Evolutionary conservation across 1,140 invertebrate species (phyloP), one percentile per base, ranked within the genome.

Genomic region (Ceratosolen solmsi): DNA sequence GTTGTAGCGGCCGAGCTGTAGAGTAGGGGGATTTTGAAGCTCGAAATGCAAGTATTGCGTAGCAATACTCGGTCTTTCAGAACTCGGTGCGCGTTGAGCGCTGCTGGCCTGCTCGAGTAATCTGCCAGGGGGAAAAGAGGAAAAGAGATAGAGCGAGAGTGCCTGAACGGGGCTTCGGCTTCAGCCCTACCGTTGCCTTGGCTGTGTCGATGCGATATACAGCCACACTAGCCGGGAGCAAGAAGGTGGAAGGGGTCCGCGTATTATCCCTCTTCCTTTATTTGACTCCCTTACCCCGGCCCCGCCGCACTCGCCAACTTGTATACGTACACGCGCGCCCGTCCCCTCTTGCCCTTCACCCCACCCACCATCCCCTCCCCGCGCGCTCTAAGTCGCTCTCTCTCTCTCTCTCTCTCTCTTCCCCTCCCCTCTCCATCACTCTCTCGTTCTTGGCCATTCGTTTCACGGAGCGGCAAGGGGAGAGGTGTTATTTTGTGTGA

Each of bases 401-500:
- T 46, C 41, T 71, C 70, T 71, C 38, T 46, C 60, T 65, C 60
- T 7, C 49, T 76, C 74, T 76, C 38, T 63, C 74, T 25, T 56
- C 63, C 27, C 30, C 25, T 68, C 75, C 68, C 17, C 22, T 56
- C 51, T 56, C 0, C 0, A 15, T 70, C 75, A 38, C n/a, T 54
- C n/a, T 60, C 78, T 58, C 30, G n/a, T 70, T 60, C 51, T 70
- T 56, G 36, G 46, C 38, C 33, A 41, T 38, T 25, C 25, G 3
- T 3, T 33, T 17, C 30, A 30, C 0, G 9, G 22, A 36, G 77
- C 74, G 84, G 84, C 51, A 78, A 84, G 86, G 77, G 84, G 87
- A 87, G 85, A 90, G 85, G 88, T 88, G 88, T 88, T 90, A 91
- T 91, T 91, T 91, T 90, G 89, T 91, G 85, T 79, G 86, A 87